Evolutionary conservation across 2,888 invertebrate species (phyloP).

Genomic region (Germaria angustata): DNA sequence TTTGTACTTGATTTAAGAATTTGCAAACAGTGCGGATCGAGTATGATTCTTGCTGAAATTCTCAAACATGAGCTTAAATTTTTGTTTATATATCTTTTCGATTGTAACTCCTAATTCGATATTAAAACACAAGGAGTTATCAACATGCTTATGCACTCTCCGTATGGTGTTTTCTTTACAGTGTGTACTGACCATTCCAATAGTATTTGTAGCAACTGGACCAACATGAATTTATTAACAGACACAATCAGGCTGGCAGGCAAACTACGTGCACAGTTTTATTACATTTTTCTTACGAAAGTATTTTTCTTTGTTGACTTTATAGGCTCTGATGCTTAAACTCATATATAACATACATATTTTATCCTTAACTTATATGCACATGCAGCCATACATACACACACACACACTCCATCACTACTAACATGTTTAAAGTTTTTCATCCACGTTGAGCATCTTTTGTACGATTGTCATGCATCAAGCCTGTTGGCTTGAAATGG

Average conservation of each 20-base stretch:
- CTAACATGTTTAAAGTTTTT: background rate
- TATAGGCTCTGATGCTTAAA: slow-evolving; percentile 46
- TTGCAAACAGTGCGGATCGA: no score
- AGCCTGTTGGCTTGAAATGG: slow-evolving; percentile 11
- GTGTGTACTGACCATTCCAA: slow-evolving; percentile 35
- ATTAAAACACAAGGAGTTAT: no score
- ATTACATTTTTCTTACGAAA: slow-evolving; percentile 14
- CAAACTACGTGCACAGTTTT: background rate
- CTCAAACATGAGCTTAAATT: no score
- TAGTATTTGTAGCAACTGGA: slow-evolving; percentile 39
- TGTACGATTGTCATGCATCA: background rate
- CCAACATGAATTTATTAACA: background rate
- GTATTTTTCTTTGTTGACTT: slow-evolving; percentile 49
- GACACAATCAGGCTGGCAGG: background rate
- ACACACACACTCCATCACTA: no score
- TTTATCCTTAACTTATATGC: background rate
- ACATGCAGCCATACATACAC: background rate
- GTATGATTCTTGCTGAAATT: no score
- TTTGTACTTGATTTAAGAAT: no score
- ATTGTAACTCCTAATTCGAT: no score
- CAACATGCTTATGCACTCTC: no score
- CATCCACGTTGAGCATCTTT: background rate
- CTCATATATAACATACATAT: slow-evolving; percentile 34
- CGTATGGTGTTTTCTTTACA: no score
- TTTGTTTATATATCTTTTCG: no score